These are phyloP conservation scores for Parus major DNA, from an alignment of 2,113 vertebrate genomes.

Conservation along the genomic window DNA sequence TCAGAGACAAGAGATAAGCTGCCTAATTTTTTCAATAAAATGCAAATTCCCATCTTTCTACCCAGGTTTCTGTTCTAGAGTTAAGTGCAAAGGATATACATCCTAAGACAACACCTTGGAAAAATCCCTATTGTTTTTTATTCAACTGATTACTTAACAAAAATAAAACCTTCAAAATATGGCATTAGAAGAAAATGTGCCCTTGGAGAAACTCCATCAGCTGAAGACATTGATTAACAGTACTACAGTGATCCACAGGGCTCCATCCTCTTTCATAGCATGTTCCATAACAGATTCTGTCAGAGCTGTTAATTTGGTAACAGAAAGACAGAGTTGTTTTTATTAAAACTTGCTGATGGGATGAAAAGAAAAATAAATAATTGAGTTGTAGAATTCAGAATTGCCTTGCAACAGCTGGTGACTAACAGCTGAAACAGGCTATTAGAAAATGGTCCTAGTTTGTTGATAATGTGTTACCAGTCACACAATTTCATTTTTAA, in stretches of 20 bases:
- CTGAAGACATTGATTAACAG: not conserved
- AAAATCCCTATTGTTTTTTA: not conserved
- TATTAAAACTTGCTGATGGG: not conserved
- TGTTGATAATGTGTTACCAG: not conserved
- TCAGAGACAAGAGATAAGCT: not conserved
- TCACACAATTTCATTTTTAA: not conserved
- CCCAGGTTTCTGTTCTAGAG: not conserved
- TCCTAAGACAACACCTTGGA: not conserved
- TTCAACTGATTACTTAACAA: not conserved
- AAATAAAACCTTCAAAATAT: not conserved
- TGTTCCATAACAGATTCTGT: not conserved
- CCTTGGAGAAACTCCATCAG: not conserved
- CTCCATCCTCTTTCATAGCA: not conserved
- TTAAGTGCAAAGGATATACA: not conserved
- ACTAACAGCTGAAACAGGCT: not conserved
- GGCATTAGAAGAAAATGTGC: not conserved
- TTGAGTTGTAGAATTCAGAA: not conserved
- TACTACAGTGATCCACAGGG: not conserved
- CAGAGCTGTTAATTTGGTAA: not conserved
- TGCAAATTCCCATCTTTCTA: not conserved
- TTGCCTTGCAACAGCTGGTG: not conserved
- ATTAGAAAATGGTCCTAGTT: not conserved
- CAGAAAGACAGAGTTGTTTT: not conserved
- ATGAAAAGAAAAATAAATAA: not conserved
- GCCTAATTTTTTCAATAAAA: not conserved